These are phyloP conservation scores for Scrobipalpa costella DNA, from an alignment of 2,888 invertebrate species.

Conservation along the genomic window DNA sequence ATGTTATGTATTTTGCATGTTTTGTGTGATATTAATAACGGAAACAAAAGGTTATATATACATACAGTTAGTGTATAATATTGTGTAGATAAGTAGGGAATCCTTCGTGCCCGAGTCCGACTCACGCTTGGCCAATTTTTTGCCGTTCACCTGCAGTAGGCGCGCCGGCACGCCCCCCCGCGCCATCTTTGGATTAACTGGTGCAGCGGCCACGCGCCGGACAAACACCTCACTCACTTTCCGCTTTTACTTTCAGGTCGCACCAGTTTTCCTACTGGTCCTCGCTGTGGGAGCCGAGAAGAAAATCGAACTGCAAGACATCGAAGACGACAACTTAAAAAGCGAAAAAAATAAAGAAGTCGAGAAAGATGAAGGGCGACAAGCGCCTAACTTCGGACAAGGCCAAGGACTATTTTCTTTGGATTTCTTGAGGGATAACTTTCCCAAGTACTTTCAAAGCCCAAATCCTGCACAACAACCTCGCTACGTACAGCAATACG, in stretches of 20 bases:
- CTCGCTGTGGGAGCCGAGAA: conserved; percentile 74
- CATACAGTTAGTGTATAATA: no score
- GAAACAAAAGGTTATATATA: no score
- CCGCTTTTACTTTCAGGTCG: conserved; percentile 73
- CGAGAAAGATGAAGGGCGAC: conserved; percentile 51
- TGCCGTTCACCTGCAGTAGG: conserved; percentile 70
- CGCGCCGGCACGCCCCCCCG: conserved; percentile 51
- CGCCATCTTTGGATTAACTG: conserved; percentile 49
- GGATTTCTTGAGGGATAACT: conserved; percentile 62
- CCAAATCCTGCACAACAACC: conserved; percentile 51
- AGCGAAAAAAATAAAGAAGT: conserved; percentile 75
- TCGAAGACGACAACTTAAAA: conserved; percentile 85
- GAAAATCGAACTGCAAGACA: conserved; percentile 87
- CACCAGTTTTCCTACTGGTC: conserved; percentile 56
- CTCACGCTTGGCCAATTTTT: no score
- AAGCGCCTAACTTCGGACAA: conserved; percentile 39
- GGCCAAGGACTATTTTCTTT: conserved; percentile 48
- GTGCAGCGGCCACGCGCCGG: conserved; percentile 46
- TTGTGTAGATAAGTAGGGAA: no score
- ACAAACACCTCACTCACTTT: conserved; percentile 51
- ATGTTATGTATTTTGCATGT: no score
- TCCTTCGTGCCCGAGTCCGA: no score
- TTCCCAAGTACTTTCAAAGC: conserved; percentile 58
- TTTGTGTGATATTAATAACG: no score
- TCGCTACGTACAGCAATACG: conserved; percentile 69